A percentile compares a stretch with the other conserved stretches of the same genome.
Conservation (phyloP, 1,140 invertebrate species). For the Drosophila subpulchrella region DNA sequence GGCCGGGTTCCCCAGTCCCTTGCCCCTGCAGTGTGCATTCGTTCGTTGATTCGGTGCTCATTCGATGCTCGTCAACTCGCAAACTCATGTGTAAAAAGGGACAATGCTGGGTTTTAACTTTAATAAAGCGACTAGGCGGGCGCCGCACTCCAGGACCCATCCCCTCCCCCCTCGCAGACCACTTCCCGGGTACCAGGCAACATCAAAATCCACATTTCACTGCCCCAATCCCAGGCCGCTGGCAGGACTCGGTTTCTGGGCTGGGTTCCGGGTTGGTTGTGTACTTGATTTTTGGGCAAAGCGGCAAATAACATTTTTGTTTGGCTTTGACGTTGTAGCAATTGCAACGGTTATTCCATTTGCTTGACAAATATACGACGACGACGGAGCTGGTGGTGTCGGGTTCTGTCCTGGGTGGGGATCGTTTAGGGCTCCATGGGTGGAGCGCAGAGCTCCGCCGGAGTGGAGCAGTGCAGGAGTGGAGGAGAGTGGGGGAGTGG, state of each 20-base stretch:
- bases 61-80: slow-evolving; percentile 55
- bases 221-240: slow-evolving; percentile 4
- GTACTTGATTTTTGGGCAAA: slow-evolving; percentile 82
- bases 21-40: slow-evolving; percentile 35
- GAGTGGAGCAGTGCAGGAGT: no score
- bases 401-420: slow-evolving; percentile 4
- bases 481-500: slow-evolving; percentile 1
- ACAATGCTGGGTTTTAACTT: slow-evolving; percentile 78
- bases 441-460: background rate
- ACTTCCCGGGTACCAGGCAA: slow-evolving; percentile 23
- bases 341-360: slow-evolving; percentile 81
- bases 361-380: slow-evolving; percentile 80
- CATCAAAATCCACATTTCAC: slow-evolving; percentile 46
- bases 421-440: slow-evolving; percentile 52
- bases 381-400: slow-evolving; percentile 8
- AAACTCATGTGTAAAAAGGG: slow-evolving; percentile 77
- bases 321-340: slow-evolving; percentile 81
- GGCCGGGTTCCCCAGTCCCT: background rate
- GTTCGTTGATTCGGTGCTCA: slow-evolving; percentile 23
- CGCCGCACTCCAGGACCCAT: slow-evolving; percentile 3
- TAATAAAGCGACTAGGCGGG: slow-evolving; percentile 76
- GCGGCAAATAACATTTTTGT: slow-evolving; percentile 83
- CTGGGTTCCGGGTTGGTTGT: slow-evolving; percentile 49
- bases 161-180: background rate
- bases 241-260: slow-evolving; percentile 10